Percentiles rank a stretch among this genome's conserved stretches.
Evolutionary conservation across 2,888 invertebrate genomes (phyloP).

Genomic region (Azorinus chamasolen): DNA sequence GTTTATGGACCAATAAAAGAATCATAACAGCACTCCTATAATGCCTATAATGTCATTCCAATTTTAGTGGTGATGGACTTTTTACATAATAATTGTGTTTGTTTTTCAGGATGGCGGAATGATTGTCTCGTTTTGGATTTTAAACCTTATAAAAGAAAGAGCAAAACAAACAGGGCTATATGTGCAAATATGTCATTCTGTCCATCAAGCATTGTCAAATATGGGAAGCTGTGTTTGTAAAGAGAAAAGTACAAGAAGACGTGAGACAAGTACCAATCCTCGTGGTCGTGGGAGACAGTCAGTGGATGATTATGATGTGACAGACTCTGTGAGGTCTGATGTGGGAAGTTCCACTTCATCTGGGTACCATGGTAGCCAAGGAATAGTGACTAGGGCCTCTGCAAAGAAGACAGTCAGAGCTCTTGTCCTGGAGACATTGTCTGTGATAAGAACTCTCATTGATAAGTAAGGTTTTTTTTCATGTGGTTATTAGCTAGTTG

Average conservation of each 20-base stretch:
- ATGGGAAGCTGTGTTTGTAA: slow-evolving; percentile 94
- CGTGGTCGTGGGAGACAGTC: slow-evolving; percentile 28
- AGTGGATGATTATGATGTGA: slow-evolving; percentile 33
- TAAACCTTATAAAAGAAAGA: slow-evolving; percentile 16
- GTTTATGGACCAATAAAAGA: too few relatives aligned
- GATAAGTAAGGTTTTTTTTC: slow-evolving; percentile 90
- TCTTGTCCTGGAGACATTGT: slow-evolving; percentile 93
- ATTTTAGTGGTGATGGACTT: too few relatives aligned
- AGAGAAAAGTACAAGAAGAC: slow-evolving; percentile 86
- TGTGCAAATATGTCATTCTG: not conserved
- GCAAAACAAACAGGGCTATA: not conserved
- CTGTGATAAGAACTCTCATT: slow-evolving; percentile 93
- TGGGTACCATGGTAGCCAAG: slow-evolving; percentile 68
- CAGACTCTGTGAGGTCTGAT: slow-evolving; percentile 47
- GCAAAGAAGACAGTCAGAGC: slow-evolving; percentile 86
- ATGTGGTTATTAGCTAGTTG: too few relatives aligned
- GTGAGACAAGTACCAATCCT: slow-evolving; percentile 51
- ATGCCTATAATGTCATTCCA: too few relatives aligned
- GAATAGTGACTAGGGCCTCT: slow-evolving; percentile 40
- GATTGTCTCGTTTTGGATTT: slow-evolving; percentile 60
- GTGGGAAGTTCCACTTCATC: slow-evolving; percentile 61
- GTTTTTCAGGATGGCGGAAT: slow-evolving; percentile 23
- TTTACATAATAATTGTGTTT: too few relatives aligned
- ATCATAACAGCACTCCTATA: too few relatives aligned
- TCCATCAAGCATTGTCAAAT: slow-evolving; percentile 1